Conservation (phyloP, 2,113 vertebrate species). For the Dromas ardeola region DNA sequence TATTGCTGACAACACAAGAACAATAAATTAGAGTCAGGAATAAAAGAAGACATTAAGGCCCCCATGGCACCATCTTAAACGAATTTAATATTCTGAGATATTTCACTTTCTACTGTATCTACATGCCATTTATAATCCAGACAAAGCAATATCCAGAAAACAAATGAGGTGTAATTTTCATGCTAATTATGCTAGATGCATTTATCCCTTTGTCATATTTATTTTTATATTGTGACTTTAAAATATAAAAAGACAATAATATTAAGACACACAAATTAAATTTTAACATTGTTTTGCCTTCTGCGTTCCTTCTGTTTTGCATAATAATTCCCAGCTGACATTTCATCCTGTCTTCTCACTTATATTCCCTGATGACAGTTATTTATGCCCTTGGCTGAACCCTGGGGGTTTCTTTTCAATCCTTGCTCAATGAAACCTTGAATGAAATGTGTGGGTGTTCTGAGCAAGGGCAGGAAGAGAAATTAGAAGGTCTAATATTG, state of each 20-base stretch:
- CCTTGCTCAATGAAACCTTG: not conserved
- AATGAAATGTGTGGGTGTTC: not conserved
- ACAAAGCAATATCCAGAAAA: conserved; percentile 57
- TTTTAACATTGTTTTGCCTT: not conserved
- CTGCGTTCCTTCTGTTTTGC: not conserved
- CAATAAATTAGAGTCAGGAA: conserved; percentile 53
- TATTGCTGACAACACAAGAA: conserved; percentile 39
- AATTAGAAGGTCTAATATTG: not conserved
- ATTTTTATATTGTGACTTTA: conserved; percentile 55
- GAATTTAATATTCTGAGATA: conserved; percentile 61
- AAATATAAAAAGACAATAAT: conserved; percentile 36
- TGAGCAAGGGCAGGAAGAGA: not conserved
- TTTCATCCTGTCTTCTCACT: conserved; percentile 16
- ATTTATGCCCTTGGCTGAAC: not conserved
- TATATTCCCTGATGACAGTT: conserved; percentile 14
- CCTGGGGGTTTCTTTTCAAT: not conserved
- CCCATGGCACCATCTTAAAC: conserved; percentile 47
- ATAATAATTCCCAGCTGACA: conserved; percentile 35
- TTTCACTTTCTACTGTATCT: conserved; percentile 52
- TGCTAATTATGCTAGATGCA: conserved; percentile 55
- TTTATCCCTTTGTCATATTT: conserved; percentile 59
- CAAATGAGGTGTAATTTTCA: conserved; percentile 59
- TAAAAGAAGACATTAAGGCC: conserved; percentile 22
- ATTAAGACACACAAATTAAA: conserved; percentile 48
- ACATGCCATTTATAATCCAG: conserved; percentile 54